Base-by-base conservation (phyloP, 2,888 invertebrate genomes). In the Thysanoteuthis rhombus region DNA sequence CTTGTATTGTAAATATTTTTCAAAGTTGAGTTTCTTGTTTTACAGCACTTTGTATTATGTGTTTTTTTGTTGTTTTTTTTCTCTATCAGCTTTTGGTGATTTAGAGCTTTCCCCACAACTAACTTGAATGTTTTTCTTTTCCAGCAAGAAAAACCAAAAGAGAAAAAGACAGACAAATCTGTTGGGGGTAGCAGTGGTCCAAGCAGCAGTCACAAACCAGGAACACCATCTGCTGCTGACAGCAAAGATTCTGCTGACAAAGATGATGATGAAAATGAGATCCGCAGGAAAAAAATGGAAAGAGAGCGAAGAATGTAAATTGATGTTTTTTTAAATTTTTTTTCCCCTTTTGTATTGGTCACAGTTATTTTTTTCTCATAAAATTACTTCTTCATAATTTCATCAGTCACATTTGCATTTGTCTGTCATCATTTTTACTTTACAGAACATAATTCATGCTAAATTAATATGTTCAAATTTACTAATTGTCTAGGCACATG, bases 11-110 rank as follows among this genome's bases (percentile, higher is more conserved):
- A 47, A 47, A 47, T 47, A 47, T 47, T 28, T 52, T 39, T 92
- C 47, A 94, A 93, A 52, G 8, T 38, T 94, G 94, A 93, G 94
- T 94, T 58, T n/a, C 47, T 93, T 75, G 22, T 32, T 40, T 45
- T n/a, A 92, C 8, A 93, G 75, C 39, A 45, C 16, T 32, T 22
- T 90, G 22, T 90, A 90, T 3, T 8, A 36, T 19, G 22, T 36
- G 25, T 90, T 25, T 6, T 16, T 36, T 3, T 3, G 0, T n/a
- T 38, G 16, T 2, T 1, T 39, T n/a, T 1, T 89, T 90, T 8
- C 12, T 45, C 91, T 40, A 28, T 32, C 36, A 90, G 32, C 22
- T 36, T 38, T 28, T 45, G 32, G 40, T 19, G 1, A 28, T 75
- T n/a, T 75, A 12, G 10, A 10, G 1, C n/a, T 75, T 75, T 58